Evolutionary conservation across 2,113 vertebrate species (phyloP).

Genomic region (Cynopterus brachyotis): DNA sequence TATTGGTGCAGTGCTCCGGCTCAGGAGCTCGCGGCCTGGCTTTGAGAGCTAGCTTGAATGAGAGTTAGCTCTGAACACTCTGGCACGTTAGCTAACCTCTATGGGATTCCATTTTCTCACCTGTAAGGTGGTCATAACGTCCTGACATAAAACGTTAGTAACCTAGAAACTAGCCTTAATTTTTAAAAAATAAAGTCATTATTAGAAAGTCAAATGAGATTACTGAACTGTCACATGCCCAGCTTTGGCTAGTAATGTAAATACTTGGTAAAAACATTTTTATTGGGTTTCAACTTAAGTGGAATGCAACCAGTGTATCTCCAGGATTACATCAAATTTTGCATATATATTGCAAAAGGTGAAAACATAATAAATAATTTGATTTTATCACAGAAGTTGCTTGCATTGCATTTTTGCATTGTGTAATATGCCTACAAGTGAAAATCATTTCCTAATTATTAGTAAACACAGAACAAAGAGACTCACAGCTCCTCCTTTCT

Average conservation of each 20-base stretch:
- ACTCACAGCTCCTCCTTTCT: background rate
- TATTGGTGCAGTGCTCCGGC: background rate
- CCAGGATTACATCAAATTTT: background rate
- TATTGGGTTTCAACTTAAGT: background rate
- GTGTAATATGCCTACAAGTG: background rate
- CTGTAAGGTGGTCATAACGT: background rate
- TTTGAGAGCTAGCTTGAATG: background rate
- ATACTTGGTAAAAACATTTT: background rate
- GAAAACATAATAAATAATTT: background rate
- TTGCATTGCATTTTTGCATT: background rate
- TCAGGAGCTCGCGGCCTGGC: background rate
- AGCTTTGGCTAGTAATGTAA: background rate
- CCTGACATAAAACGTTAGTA: background rate
- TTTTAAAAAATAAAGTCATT: background rate
- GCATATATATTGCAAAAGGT: background rate
- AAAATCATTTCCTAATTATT: background rate
- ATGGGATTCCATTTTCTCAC: background rate
- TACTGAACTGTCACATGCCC: background rate
- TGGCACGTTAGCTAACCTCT: background rate
- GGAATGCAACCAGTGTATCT: background rate
- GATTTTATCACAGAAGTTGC: background rate
- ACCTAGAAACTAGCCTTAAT: background rate
- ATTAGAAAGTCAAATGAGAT: background rate
- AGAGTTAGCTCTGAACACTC: background rate
- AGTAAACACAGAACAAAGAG: background rate